These are phyloP conservation scores for Anguilla anguilla DNA, from an alignment of 2,797 vertebrate species.

Conservation along the genomic window DNA sequence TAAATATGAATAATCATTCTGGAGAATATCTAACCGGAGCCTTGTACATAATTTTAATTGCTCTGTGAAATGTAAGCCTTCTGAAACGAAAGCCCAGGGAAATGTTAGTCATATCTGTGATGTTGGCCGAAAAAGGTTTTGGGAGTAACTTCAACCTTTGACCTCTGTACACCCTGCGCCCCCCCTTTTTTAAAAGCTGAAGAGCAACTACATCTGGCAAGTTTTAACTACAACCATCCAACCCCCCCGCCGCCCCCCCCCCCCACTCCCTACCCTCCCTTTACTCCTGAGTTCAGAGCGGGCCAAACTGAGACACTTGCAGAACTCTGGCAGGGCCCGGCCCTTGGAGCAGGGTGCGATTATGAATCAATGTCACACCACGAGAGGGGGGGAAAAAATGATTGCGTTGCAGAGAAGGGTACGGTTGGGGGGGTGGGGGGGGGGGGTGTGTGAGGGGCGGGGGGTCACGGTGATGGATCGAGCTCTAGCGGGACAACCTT, in stretches of 20 bases:
- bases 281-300: slow-evolving; percentile 35
- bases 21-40: too few species aligned
- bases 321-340: slow-evolving; percentile 67
- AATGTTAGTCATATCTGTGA: background rate
- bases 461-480: slow-evolving; percentile 81
- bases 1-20: too few species aligned
- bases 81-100: background rate
- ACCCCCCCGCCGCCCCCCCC: background rate
- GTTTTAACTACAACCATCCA: background rate
- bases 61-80: background rate
- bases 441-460: slow-evolving; percentile 42
- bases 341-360: slow-evolving; percentile 67
- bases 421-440: background rate
- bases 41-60: background rate
- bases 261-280: background rate
- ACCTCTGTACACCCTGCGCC: slow-evolving; percentile 17
- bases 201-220: background rate
- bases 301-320: slow-evolving; percentile 59
- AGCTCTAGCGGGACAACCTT: slow-evolving; percentile 78
- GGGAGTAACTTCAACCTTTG: background rate
- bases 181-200: too few species aligned
- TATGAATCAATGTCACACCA: slow-evolving; percentile 79
- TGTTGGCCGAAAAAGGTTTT: background rate
- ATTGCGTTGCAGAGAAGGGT: slow-evolving; percentile 78
- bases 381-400: slow-evolving; percentile 76